phyloP scores from a whole-genome alignment of 2,113 vertebrate species.

The Xyliphius kryptos region DNA sequence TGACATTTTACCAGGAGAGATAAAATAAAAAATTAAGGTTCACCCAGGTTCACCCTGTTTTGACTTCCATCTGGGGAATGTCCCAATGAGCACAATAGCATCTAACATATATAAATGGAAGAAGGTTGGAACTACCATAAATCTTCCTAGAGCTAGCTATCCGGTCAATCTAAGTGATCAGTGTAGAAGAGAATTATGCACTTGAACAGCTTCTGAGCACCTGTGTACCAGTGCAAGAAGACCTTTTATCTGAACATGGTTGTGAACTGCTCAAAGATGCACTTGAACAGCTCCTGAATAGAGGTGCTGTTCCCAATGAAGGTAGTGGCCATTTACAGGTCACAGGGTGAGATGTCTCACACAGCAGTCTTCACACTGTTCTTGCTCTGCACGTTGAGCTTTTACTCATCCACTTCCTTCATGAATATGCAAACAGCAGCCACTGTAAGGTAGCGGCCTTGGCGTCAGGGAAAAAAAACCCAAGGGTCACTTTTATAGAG shows the following conservation, averaged over 20 bases:
- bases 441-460: constrained; percentile 87
- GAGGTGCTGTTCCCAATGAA: constrained; percentile 95
- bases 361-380: constrained; percentile 93
- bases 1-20: too few relatives aligned
- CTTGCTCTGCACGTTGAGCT: constrained; percentile 89
- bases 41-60: too few relatives aligned
- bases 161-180: too few relatives aligned
- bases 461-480: too few relatives aligned
- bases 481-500: too few relatives aligned
- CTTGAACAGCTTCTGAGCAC: constrained; percentile 83
- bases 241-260: constrained; percentile 94
- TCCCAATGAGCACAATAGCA: too few relatives aligned
- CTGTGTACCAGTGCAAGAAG: constrained; percentile 90
- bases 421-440: constrained; percentile 95
- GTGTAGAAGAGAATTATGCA: too few relatives aligned
- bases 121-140: too few relatives aligned
- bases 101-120: too few relatives aligned
- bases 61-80: too few relatives aligned
- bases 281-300: constrained; percentile 92
- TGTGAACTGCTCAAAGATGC: constrained; percentile 93
- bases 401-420: constrained; percentile 97
- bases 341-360: constrained; percentile 88
- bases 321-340: constrained; percentile 91
- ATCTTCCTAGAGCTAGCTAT: too few relatives aligned
- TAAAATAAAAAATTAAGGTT: too few relatives aligned